A percentile compares a stretch with the other conserved stretches of the same genome.
phyloP scores from a whole-genome alignment of 2,797 vertebrate genomes.

The Coendou prehensilis region DNA sequence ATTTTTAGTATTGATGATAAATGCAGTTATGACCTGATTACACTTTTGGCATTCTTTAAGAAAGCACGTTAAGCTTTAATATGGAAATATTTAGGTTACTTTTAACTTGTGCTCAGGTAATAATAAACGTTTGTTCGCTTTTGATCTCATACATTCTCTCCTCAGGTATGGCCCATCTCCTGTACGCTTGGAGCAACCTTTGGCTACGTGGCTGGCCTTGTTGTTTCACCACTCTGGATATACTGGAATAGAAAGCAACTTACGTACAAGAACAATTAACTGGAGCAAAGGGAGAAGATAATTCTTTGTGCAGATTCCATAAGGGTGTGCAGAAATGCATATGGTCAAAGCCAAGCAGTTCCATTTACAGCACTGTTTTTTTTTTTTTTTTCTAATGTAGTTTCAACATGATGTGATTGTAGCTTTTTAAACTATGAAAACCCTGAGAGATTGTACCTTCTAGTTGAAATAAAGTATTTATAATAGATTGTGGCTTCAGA shows the following conservation, averaged over 20 bases:
- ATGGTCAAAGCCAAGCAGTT: constrained; percentile 87
- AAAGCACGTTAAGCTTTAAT: constrained; percentile 88
- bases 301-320: constrained; percentile 89
- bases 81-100: constrained; percentile 84
- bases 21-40: constrained; percentile 83
- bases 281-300: constrained; percentile 86
- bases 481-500: constrained; percentile 86
- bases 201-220: constrained; percentile 94
- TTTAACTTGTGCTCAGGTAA: constrained; percentile 88
- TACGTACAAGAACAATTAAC: constrained; percentile 98
- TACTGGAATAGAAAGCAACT: constrained; percentile 97
- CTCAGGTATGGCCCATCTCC: constrained; percentile 97
- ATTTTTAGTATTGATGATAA: constrained; percentile 88
- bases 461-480: constrained; percentile 90
- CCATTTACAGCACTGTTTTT: constrained; percentile 83
- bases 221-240: constrained; percentile 96
- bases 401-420: constrained; percentile 88
- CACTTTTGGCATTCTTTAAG: constrained; percentile 87
- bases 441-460: constrained; percentile 92
- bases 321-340: constrained; percentile 88
- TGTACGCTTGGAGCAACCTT: constrained; percentile 96
- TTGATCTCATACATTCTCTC: constrained; percentile 77
- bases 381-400: constrained; percentile 67
- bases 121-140: constrained; percentile 75
- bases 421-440: constrained; percentile 90